phyloP scores from a whole-genome alignment of 2,113 vertebrate genomes.

The Vombatus ursinus region DNA sequence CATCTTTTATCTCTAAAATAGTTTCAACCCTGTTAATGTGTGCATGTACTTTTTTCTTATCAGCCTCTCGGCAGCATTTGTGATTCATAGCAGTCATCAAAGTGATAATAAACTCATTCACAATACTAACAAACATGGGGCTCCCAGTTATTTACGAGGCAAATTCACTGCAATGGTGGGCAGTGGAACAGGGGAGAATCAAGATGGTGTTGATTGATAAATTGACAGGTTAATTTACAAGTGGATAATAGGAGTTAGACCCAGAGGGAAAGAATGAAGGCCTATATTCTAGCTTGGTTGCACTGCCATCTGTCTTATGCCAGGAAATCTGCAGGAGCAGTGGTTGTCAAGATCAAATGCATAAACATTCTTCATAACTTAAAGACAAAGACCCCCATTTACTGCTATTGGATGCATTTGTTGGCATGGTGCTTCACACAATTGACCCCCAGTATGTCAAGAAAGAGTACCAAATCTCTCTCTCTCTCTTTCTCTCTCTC shows the following conservation, averaged over 20 bases:
- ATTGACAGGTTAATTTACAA: conserved; percentile 99
- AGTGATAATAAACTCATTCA: conserved; percentile 99
- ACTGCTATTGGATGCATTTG: conserved; percentile 50
- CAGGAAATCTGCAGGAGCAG: conserved; percentile 87
- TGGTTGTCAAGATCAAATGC: conserved; percentile 40
- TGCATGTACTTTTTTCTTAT: conserved; percentile 90
- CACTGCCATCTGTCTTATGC: conserved; percentile 98
- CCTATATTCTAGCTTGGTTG: conserved; percentile 91
- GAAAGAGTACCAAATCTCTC: neutral
- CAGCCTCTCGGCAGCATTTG: conserved; percentile 94
- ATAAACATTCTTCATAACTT: conserved; percentile 50
- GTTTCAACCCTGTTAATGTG: conserved; percentile 87
- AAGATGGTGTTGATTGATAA: conserved; percentile 99
- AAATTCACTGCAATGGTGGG: conserved; percentile 89
- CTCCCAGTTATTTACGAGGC: conserved; percentile 96
- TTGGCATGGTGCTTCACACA: conserved; percentile 12
- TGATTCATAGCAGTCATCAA: conserved; percentile 99
- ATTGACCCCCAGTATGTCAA: conserved; percentile 42
- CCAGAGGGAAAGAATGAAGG: conserved; percentile 86
- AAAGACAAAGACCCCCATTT: conserved; percentile 74
- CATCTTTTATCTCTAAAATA: conserved; percentile 90
- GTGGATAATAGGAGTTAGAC: conserved; percentile 97
- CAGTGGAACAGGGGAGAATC: conserved; percentile 92
- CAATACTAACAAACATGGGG: conserved; percentile 95
- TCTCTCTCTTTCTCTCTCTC: fast-evolving